Base-by-base conservation (phyloP, 2,113 vertebrate genomes). In the Catharus minimus region DNA sequence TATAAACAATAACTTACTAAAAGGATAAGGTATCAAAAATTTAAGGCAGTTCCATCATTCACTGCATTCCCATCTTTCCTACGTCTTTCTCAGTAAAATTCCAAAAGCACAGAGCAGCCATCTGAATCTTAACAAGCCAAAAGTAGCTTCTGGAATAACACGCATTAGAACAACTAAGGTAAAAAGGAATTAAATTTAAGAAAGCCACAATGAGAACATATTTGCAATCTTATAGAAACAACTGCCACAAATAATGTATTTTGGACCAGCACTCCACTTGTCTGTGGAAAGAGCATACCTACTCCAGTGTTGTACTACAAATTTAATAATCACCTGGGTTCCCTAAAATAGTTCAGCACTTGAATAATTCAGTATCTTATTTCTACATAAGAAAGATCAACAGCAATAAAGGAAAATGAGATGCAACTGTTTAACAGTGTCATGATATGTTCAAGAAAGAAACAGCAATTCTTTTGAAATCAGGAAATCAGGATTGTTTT, bases 351-450 rank as follows among this genome's bases (percentile, higher is more conserved):
- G 30, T 46, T 89, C 24, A 65, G 33, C 49, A 33, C 26, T 33
- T 44, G 12, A 66, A 62, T 71, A 75, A 71, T 36, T 75, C 49
- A 52, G n/a, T 18, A 36, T 39, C 44, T 50, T 64, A 43, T 27
- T 84, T 82, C 84, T 78, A 26, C 4, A 4, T 24, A 28, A 18
- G 47, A 84, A 67, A 86, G 10, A 62, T 23, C 46, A 92, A 57
- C 23, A n/a, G 21, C 57, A 62, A 27, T 47, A 62, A 44, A 47
- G 16, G 9, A 83, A 82, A 75, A 57, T 13, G 5, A 58, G 36
- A 44, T 13, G 12, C 15, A 92, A 47, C 49, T 32, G 10, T 44
- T 82, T 14, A 79, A 44, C 0, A 0, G 9, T 41, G 67, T 23
- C 19, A 44, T 7, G 7, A 85, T 17, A 60, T 19, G 3, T 9